phyloP scores from a whole-genome alignment of 2,113 vertebrate species.

The Chionodraco myersi region DNA sequence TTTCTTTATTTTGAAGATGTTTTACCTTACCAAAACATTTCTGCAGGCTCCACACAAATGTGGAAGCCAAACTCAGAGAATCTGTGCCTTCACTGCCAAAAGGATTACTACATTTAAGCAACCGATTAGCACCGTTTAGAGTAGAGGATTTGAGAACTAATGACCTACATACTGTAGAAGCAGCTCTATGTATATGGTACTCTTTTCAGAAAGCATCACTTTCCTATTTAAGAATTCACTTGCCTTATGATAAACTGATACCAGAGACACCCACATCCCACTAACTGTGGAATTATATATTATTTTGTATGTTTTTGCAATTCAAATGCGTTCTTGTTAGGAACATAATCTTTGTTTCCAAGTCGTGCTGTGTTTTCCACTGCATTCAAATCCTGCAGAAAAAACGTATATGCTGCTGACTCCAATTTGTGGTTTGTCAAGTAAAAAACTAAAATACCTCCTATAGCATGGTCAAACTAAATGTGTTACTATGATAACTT shows the following conservation, averaged over 20 bases:
- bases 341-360: background rate
- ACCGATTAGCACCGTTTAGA: slow-evolving; percentile 63
- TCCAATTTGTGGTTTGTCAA: background rate
- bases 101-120: slow-evolving; percentile 72
- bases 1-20: slow-evolving; percentile 20
- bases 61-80: slow-evolving; percentile 58
- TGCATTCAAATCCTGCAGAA: slow-evolving; percentile 17
- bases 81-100: slow-evolving; percentile 58
- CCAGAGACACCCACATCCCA: background rate
- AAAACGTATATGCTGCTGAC: background rate
- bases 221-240: slow-evolving; percentile 3
- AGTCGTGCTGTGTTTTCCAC: background rate
- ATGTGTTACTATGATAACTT: background rate
- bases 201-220: slow-evolving; percentile 31
- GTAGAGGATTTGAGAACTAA: slow-evolving; percentile 61
- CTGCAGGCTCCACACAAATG: slow-evolving; percentile 55
- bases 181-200: slow-evolving; percentile 3
- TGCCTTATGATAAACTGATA: background rate
- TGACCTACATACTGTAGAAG: slow-evolving; percentile 58
- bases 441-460: slow-evolving; percentile 8
- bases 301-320: background rate
- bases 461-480: background rate
- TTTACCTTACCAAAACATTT: slow-evolving; percentile 27
- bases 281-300: background rate
- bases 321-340: background rate